These are phyloP conservation scores for Sarcophaga subvicina DNA, from an alignment of 2,888 invertebrate species.

Conservation along the genomic window DNA sequence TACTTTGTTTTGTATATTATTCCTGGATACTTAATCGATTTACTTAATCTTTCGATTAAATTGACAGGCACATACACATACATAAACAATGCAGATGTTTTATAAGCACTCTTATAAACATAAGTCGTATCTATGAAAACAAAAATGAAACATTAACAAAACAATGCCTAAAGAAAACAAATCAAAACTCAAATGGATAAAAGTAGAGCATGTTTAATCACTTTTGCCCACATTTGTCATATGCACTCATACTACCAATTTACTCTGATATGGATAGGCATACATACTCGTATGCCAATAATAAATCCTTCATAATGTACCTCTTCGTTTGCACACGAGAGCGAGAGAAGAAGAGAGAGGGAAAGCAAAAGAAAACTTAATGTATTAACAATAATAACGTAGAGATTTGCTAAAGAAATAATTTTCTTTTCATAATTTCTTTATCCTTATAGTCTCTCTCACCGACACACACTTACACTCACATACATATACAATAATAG, in stretches of 20 bases:
- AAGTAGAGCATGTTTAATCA: background rate
- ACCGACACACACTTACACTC: background rate
- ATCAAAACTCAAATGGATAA: background rate
- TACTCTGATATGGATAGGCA: too few relatives aligned
- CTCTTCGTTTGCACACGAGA: too few relatives aligned
- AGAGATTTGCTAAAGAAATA: conserved; percentile 21
- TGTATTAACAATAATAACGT: conserved; percentile 27
- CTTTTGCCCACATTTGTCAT: background rate
- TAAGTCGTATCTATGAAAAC: background rate
- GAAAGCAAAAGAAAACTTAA: conserved; percentile 7
- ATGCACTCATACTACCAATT: too few relatives aligned
- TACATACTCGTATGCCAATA: too few relatives aligned
- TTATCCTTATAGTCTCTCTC: background rate
- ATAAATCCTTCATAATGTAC: too few relatives aligned
- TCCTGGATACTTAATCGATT: background rate
- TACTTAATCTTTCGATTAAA: background rate
- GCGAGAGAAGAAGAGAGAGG: too few relatives aligned
- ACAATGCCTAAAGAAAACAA: background rate
- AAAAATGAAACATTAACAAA: background rate
- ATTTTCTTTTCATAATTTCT: background rate
- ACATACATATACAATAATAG: conserved; percentile 10
- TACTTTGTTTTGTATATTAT: background rate
- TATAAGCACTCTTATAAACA: background rate
- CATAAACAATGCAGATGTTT: conserved; percentile 9
- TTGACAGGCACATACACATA: background rate